Conservation (phyloP, 64 coral and sea anemone species). For the Pocillopora damicornis region DNA sequence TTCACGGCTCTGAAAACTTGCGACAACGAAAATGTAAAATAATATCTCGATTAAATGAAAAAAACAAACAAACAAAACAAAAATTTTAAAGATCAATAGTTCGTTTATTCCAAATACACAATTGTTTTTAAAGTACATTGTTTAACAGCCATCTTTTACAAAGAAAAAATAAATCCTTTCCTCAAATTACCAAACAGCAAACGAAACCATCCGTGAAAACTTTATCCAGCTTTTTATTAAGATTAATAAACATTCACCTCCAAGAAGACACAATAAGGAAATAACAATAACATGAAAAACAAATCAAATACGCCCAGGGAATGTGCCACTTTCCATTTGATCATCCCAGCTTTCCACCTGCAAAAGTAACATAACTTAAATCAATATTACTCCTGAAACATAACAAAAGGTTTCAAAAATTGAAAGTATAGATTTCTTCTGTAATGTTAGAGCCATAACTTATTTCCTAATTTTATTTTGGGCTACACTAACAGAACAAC, state of each 20-base stretch:
- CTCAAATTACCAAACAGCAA: neutral
- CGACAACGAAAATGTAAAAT: too few species aligned
- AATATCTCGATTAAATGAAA: neutral
- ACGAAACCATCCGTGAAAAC: neutral
- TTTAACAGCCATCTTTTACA: neutral
- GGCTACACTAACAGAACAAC: too few species aligned
- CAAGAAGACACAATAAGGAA: neutral
- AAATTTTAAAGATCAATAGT: neutral
- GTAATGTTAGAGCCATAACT: too few species aligned
- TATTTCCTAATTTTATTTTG: too few species aligned
- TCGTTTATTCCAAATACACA: neutral
- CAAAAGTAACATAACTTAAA: slow-evolving; percentile 11
- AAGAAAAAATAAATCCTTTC: neutral
- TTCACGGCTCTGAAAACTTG: too few species aligned
- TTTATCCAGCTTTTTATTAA: neutral
- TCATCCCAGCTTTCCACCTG: slow-evolving; percentile 91
- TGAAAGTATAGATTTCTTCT: too few species aligned
- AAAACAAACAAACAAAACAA: neutral
- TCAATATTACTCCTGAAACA: neutral
- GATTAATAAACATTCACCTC: neutral
- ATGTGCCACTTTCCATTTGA: slow-evolving; percentile 79
- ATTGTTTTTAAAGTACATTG: neutral
- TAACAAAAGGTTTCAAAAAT: too few species aligned
- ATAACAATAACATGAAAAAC: neutral
- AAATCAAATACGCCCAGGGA: slow-evolving; percentile 74